Percentiles rank a stretch among this genome's conserved stretches.
Evolutionary conservation across 2,113 vertebrate species (phyloP).

Genomic region (Anarhynchus alexandrinus): DNA sequence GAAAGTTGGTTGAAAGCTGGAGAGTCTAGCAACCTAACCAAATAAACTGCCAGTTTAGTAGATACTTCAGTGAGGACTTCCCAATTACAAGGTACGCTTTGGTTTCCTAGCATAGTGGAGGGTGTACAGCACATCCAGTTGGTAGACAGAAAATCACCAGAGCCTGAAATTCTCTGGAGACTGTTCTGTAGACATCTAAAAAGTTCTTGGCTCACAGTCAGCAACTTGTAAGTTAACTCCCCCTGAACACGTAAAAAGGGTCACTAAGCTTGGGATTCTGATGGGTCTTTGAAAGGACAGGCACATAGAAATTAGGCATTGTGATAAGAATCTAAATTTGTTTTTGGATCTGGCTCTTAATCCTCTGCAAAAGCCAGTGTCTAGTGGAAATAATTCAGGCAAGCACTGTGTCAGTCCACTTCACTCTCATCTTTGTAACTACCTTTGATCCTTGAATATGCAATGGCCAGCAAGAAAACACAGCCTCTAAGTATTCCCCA

Average conservation of each 20-base stretch:
- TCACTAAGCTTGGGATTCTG: neutral
- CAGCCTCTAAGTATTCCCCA: neutral
- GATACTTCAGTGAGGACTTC: neutral
- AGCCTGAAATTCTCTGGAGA: neutral
- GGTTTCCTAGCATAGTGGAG: neutral
- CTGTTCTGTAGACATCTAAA: neutral
- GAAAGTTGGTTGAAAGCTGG: neutral
- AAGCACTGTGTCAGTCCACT: neutral
- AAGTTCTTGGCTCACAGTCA: neutral
- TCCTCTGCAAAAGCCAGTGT: neutral
- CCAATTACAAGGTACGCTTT: neutral
- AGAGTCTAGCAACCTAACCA: neutral
- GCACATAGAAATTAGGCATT: neutral
- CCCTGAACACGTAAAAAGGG: rapidly evolving
- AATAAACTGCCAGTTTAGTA: neutral
- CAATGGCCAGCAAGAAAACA: neutral
- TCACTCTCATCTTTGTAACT: neutral
- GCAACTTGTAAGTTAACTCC: neutral
- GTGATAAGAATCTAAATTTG: conserved; percentile 18
- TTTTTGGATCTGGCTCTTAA: neutral
- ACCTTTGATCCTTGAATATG: conserved; percentile 6
- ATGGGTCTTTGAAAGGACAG: neutral
- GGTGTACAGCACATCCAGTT: neutral
- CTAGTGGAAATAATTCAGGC: neutral
- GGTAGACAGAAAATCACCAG: neutral